These are phyloP conservation scores for Tetragnatha montana DNA, from an alignment of 2,888 invertebrate genomes.

Conservation along the genomic window DNA sequence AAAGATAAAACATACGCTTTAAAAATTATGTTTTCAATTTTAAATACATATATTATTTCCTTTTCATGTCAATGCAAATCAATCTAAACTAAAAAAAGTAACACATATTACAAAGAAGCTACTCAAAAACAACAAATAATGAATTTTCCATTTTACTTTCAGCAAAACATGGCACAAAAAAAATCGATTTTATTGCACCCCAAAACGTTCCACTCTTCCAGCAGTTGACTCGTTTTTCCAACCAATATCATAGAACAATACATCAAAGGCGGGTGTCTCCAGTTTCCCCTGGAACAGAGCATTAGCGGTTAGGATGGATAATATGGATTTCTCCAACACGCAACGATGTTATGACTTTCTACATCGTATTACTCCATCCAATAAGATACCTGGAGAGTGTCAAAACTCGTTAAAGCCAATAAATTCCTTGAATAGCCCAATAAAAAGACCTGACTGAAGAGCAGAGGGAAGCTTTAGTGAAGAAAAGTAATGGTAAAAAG, in stretches of 20 bases:
- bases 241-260: background rate
- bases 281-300: background rate
- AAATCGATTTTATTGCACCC: background rate
- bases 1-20: no score
- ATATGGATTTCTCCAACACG: background rate
- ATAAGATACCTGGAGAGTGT: background rate
- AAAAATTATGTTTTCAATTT: no score
- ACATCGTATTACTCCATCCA: background rate
- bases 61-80: no score
- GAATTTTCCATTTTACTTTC: background rate
- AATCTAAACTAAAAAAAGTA: no score
- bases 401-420: background rate
- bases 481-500: background rate
- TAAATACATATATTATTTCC: no score
- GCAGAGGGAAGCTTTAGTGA: background rate
- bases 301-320: background rate
- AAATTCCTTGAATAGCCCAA: background rate
- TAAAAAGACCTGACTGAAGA: background rate
- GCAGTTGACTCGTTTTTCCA: background rate
- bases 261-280: background rate
- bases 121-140: background rate
- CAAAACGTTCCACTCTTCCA: background rate
- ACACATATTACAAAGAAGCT: no score
- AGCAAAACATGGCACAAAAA: background rate
- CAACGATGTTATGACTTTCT: background rate